Conservation (phyloP, 2,888 invertebrate genomes). For the Volucella inanis region DNA sequence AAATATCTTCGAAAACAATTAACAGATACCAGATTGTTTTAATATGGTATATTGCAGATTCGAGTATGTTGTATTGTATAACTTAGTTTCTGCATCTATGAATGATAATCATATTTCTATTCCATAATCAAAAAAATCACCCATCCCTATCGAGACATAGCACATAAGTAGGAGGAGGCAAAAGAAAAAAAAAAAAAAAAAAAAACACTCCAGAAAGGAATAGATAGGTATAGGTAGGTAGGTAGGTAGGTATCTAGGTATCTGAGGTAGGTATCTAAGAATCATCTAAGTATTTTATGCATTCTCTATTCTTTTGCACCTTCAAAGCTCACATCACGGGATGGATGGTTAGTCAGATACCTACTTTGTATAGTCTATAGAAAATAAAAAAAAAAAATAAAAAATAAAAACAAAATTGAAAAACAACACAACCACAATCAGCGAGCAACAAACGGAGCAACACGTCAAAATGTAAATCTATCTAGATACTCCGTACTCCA, state of each 20-base stretch:
- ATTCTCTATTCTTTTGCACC: constrained; percentile 6
- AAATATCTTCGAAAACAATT: constrained; percentile 30
- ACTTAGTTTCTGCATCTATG: constrained; percentile 35
- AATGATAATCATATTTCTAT: constrained; percentile 64
- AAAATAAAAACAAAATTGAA: not conserved
- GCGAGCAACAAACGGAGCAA: constrained; percentile 22
- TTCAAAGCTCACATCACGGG: constrained; percentile 54
- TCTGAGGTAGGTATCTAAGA: constrained; percentile 29
- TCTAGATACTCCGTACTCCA: constrained; percentile 38
- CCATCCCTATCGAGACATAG: constrained; percentile 65
- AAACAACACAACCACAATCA: constrained; percentile 22
- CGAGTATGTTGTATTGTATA: too few species aligned
- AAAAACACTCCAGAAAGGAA: constrained; percentile 28
- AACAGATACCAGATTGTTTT: constrained; percentile 21
- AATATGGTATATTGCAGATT: too few species aligned
- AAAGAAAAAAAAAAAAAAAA: constrained; percentile 18
- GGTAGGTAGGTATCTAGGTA: constrained; percentile 24
- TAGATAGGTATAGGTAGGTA: not conserved
- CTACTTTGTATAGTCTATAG: not conserved
- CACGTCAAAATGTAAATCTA: constrained; percentile 62
- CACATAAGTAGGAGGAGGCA: constrained; percentile 1
- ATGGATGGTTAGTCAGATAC: constrained; percentile 32
- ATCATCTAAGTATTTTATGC: constrained; percentile 37
- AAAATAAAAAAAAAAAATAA: not conserved
- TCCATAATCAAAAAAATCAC: constrained; percentile 68